These are phyloP conservation scores for Carduelis carduelis DNA, from an alignment of 2,797 vertebrate species.

Conservation along the genomic window DNA sequence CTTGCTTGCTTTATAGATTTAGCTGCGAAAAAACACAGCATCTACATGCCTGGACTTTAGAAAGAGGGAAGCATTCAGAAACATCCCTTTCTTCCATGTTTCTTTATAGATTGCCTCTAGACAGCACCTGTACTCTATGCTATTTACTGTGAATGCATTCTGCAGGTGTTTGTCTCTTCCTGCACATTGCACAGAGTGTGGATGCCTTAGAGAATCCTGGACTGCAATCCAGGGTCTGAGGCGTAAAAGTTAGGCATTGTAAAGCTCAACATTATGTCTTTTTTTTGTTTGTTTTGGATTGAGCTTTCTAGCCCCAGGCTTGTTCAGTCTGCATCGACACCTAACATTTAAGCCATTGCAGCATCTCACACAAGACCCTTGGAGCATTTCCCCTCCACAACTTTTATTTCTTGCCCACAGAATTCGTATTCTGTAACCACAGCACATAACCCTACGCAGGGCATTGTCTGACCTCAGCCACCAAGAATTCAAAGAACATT, in stretches of 20 bases:
- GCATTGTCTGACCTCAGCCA: neutral
- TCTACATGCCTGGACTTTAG: neutral
- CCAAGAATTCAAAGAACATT: neutral
- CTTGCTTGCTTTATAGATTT: neutral
- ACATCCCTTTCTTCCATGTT: neutral
- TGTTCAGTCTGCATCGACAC: neutral
- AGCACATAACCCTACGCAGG: neutral
- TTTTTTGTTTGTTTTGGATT: neutral
- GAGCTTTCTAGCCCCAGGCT: slow-evolving; percentile 15
- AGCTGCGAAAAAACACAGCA: neutral
- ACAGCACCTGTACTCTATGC: neutral
- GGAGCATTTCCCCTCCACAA: neutral
- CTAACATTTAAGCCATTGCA: neutral
- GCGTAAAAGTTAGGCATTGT: neutral
- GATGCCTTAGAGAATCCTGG: neutral
- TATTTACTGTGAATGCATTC: neutral
- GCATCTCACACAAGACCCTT: neutral
- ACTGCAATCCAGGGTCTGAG: neutral
- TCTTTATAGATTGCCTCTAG: neutral
- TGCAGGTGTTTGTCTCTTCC: neutral
- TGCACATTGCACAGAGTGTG: neutral
- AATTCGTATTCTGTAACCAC: neutral
- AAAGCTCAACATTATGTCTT: neutral
- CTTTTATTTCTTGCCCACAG: neutral
- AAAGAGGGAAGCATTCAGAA: neutral